Evolutionary conservation across 2,888 invertebrate species (phyloP).

Genomic region (Aspidiotus destructor): DNA sequence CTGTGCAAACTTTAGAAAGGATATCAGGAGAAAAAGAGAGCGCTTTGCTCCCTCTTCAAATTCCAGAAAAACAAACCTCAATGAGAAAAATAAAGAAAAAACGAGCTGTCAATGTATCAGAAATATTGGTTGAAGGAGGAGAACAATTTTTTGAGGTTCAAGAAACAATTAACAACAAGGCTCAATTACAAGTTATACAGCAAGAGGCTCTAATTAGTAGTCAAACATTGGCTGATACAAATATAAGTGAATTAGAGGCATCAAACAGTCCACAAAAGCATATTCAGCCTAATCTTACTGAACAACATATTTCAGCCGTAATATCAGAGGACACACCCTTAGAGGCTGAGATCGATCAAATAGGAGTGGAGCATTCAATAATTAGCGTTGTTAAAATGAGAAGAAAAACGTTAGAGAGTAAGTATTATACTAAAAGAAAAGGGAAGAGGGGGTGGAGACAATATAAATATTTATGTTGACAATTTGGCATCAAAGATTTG

Average conservation of each 20-base stretch:
- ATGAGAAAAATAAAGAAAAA: slow-evolving; percentile 39
- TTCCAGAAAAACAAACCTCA: slow-evolving; percentile 34
- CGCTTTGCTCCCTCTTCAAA: slow-evolving; percentile 35
- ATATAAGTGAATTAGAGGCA: not conserved
- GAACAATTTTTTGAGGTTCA: slow-evolving; percentile 34
- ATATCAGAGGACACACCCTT: too few species aligned
- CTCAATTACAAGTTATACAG: slow-evolving; percentile 8
- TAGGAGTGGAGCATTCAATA: too few species aligned
- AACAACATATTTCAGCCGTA: too few species aligned
- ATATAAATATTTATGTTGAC: too few species aligned
- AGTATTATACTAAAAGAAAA: too few species aligned
- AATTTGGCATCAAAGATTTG: too few species aligned
- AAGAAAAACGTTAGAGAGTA: too few species aligned
- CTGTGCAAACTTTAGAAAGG: slow-evolving; percentile 43
- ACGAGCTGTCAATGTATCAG: slow-evolving; percentile 42
- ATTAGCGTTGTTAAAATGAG: too few species aligned
- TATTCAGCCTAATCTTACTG: too few species aligned
- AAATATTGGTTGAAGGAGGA: slow-evolving; percentile 38
- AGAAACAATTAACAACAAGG: slow-evolving; percentile 9
- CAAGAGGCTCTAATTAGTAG: slow-evolving; percentile 13
- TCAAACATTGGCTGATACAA: slow-evolving; percentile 18
- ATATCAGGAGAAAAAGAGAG: slow-evolving; percentile 41
- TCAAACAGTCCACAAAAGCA: too few species aligned
- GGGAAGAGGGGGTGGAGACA: too few species aligned
- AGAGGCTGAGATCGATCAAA: too few species aligned